phyloP scores from a whole-genome alignment of 1,140 invertebrate species.

The Diorhabda carinulata region DNA sequence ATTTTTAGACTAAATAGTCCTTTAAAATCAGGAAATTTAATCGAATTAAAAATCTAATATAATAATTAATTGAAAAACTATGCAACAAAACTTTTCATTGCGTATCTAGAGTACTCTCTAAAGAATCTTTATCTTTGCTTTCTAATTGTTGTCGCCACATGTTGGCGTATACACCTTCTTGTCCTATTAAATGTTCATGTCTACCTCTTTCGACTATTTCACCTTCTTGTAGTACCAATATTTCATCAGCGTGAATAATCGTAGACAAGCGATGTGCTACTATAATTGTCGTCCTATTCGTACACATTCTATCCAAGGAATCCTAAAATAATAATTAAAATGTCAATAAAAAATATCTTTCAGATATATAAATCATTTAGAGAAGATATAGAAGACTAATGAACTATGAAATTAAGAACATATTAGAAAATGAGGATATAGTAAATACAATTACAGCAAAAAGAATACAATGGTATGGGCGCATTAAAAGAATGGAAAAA shows the following conservation, averaged over 20 bases:
- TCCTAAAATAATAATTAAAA: slow-evolving; percentile 28
- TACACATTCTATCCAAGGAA: slow-evolving; percentile 67
- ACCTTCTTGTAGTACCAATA: slow-evolving; percentile 85
- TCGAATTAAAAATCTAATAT: too few species aligned
- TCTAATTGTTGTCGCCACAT: slow-evolving; percentile 87
- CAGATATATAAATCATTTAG: too few species aligned
- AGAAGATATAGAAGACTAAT: too few species aligned
- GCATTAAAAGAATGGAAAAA: too few species aligned
- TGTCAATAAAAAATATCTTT: not conserved
- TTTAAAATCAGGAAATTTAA: too few species aligned
- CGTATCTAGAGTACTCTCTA: slow-evolving; percentile 25
- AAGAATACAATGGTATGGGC: too few species aligned
- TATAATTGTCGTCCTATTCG: slow-evolving; percentile 85
- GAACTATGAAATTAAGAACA: too few species aligned
- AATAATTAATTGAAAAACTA: too few species aligned
- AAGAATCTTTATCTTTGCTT: slow-evolving; percentile 39
- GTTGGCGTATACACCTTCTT: slow-evolving; percentile 69
- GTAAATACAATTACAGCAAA: too few species aligned
- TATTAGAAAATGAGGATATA: too few species aligned
- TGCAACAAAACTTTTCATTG: too few species aligned
- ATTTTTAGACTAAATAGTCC: too few species aligned
- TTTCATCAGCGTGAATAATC: slow-evolving; percentile 89
- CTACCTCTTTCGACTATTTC: slow-evolving; percentile 88
- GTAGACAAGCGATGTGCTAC: slow-evolving; percentile 92
- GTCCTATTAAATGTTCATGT: slow-evolving; percentile 72